Evolutionary conservation across 2,888 invertebrate genomes (phyloP).

Genomic region (Athripsodes cinereus): DNA sequence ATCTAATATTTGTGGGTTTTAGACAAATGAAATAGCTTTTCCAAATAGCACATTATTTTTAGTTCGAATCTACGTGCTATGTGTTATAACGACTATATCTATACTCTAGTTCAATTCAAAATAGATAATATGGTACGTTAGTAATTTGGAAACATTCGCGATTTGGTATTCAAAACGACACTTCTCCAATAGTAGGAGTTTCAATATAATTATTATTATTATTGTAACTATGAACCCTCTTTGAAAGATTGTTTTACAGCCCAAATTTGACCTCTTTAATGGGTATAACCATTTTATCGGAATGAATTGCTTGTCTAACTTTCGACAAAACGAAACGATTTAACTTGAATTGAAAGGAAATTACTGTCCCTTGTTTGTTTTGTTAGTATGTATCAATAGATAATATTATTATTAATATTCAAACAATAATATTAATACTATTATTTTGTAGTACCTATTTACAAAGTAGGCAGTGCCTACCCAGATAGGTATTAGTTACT

Average conservation of each 20-base stretch:
- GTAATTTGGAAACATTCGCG: constrained; percentile 21
- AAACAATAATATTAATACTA: not conserved
- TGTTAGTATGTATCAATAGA: constrained; percentile 5
- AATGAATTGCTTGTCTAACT: constrained; percentile 10
- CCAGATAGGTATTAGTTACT: too few species aligned
- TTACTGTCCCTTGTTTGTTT: constrained; percentile 3
- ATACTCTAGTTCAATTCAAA: too few species aligned
- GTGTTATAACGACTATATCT: too few species aligned
- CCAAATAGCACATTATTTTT: too few species aligned
- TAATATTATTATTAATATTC: not conserved
- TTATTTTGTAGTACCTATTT: too few species aligned
- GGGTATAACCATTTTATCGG: constrained; percentile 3
- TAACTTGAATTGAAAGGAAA: constrained; percentile 14
- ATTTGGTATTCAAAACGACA: constrained; percentile 25
- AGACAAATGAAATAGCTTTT: too few species aligned
- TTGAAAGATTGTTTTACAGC: constrained; percentile 21
- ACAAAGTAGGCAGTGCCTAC: too few species aligned
- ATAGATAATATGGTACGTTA: constrained; percentile 2
- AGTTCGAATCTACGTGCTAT: too few species aligned
- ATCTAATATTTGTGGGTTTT: too few species aligned
- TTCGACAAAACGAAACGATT: constrained; percentile 5
- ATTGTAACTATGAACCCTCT: constrained; percentile 22
- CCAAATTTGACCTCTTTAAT: constrained; percentile 3
- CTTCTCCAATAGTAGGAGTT: constrained; percentile 20
- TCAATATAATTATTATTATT: too few species aligned